These are phyloP conservation scores for Magallana angulata DNA, from an alignment of 1,140 invertebrate species.

Conservation along the genomic window DNA sequence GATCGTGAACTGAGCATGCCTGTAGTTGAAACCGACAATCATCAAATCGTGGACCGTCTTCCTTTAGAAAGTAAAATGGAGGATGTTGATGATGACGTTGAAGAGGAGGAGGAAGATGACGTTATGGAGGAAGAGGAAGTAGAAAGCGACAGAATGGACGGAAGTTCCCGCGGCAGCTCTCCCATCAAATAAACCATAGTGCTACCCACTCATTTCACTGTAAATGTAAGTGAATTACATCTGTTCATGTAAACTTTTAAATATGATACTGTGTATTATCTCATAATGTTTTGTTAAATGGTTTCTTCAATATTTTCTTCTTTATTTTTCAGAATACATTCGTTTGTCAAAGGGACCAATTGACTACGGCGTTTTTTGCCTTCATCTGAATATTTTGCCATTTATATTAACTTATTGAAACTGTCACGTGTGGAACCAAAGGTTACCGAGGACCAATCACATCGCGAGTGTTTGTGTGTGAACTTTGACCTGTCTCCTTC, in stretches of 20 bases:
- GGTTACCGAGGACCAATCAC: constrained; percentile 4
- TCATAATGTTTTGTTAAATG: too few relatives aligned
- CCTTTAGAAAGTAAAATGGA: constrained; percentile 60
- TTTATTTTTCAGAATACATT: constrained; percentile 8
- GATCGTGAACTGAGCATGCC: constrained; percentile 25
- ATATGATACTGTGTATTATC: too few relatives aligned
- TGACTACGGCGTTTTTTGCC: not conserved
- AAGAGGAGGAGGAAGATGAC: constrained; percentile 61
- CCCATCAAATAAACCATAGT: constrained; percentile 30
- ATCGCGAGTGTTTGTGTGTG: constrained; percentile 7
- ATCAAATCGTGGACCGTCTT: constrained; percentile 75
- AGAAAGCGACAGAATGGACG: constrained; percentile 50
- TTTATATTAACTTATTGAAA: constrained; percentile 7
- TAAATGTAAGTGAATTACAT: not conserved
- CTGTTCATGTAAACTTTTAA: not conserved
- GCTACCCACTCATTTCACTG: not conserved
- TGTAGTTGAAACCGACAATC: constrained; percentile 42
- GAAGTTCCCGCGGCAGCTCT: constrained; percentile 27
- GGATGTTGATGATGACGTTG: constrained; percentile 53
- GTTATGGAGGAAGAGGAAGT: constrained; percentile 58
- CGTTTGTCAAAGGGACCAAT: constrained; percentile 3
- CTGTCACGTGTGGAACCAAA: not conserved
- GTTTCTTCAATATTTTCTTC: not conserved
- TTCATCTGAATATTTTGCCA: not conserved
- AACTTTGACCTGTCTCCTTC: not conserved